Base-by-base conservation (phyloP, 2,113 vertebrate species). In the Phycodurus eques region DNA sequence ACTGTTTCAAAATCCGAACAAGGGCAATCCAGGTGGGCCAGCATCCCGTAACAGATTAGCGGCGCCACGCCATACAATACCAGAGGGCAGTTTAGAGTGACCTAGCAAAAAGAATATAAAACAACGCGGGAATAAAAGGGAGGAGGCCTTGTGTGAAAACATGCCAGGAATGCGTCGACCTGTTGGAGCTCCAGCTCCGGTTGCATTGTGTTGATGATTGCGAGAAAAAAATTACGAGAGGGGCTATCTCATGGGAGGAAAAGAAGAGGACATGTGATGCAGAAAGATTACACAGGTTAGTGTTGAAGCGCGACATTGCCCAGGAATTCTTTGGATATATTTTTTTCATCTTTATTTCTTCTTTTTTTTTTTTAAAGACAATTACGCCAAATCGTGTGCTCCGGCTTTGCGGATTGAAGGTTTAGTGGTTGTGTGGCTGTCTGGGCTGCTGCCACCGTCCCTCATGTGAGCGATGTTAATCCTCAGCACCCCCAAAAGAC, bases 301-400 rank as follows among this genome's bases (percentile, higher is more conserved):
- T 17, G 31, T 61, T 14, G 22, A 66, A n/a, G 44, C 22, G 1
- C 14, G 14, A 47, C 42, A 43, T 43, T 64, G 35, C 19, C 9
- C 19, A 35, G 82, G 60, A 60, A 33, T 60, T 33, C 14, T 33
- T 60, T 57, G n/a, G n/a, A 57, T 11, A n/a, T 3, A 27, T 27
- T 57, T 31, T 60, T 54, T 54, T 27, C 49, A 44, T 44, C 27
- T 44, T 44, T 44, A 7, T 44, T 44, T 44, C 43, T 12, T 46
- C 35, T 39, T 61, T 35, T 61, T 61, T 35, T 22, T 3, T 3
- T 8, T 14, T 31, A 31, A 59, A 31, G 27, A 27, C 1, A 27
- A 27, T 1, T 1, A 27, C 13, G 2, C 15, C 31, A 73, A 75
- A 76, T 90, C 86, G 89, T 90, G 87, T 85, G 86, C 79, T 81